Evolutionary conservation across 92 coral and sea anemone species (phyloP), one percentile per base, ranked within the genome.

Genomic region (Palythoa grandis): DNA sequence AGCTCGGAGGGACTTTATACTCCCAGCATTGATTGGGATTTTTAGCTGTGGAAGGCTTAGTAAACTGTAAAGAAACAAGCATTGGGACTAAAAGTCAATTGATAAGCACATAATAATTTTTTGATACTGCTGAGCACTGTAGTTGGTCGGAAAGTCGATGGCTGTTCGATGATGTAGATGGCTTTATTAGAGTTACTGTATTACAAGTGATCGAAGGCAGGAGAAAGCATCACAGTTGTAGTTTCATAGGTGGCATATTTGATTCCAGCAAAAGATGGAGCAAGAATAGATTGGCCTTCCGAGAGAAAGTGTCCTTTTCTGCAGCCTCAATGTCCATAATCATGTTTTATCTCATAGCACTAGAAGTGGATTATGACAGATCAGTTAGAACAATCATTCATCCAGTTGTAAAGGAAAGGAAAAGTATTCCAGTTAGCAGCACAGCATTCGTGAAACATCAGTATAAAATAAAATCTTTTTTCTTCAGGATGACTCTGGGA

Each of bases 1-100:
- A 11, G 95, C 97, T 75, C 96, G 83, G 68, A 94, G 93, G 39
- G 97, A 94, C 89, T 94, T 94, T 85, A 92, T 74, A 53, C 95
- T 87, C 60, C 93, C 92, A 11, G 92, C 95, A 83, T 87, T 76
- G 22, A 91, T 87, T 0, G 65, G 80, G 19, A 89, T 19, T 0
- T 80, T 69, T 37, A 93, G 85, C 47, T 93, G 82, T 68, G 94
- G 94, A 56, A 93, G 92, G 87, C 96, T 93, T 85, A 93, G 88
- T 84, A 93, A 86, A 86, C 96, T 93, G 93, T 90, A 20, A 80
- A 80, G 25, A 80, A 48, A 65, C 24, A 80, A 80, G 70, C 4
- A 7, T 66, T 80, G 66, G 50, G 47, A 63, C 85, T 80, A 13
- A 48, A 66, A 23, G 85, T 80, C 85, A 80, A 67, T 61, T 61